A percentile compares a stretch with the other conserved stretches of the same genome.
Evolutionary conservation across 2,113 vertebrate genomes (phyloP).

Genomic region (Myiopsitta monachus): DNA sequence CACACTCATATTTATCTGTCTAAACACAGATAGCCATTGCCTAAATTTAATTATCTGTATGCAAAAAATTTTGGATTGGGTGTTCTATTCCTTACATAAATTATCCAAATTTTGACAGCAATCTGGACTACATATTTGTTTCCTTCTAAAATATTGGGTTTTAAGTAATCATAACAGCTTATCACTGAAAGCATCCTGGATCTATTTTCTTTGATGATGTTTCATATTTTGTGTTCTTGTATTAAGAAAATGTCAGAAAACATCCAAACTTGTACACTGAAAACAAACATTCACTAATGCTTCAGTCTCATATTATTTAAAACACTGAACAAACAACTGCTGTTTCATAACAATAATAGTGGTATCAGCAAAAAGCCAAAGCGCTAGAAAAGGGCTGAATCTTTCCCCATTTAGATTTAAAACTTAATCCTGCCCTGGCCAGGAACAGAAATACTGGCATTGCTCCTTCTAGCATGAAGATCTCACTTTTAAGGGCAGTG

Average conservation of each 20-base stretch:
- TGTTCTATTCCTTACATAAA: constrained; percentile 18
- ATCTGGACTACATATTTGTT: constrained; percentile 44
- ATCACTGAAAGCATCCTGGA: constrained; percentile 36
- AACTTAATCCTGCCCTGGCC: not conserved
- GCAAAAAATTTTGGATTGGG: not conserved
- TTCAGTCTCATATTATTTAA: constrained; percentile 6
- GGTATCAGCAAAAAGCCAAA: constrained; percentile 1
- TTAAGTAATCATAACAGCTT: constrained; percentile 43
- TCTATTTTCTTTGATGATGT: constrained; percentile 13
- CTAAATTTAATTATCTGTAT: constrained; percentile 9
- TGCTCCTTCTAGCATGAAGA: constrained; percentile 61
- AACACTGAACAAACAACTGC: constrained; percentile 31
- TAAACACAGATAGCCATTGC: not conserved
- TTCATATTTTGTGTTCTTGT: not conserved
- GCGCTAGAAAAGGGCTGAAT: not conserved
- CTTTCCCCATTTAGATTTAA: constrained; percentile 27
- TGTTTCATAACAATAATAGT: not conserved
- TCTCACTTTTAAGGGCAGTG: constrained; percentile 39
- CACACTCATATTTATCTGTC: not conserved
- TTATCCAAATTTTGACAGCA: constrained; percentile 53
- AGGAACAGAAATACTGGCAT: constrained; percentile 37
- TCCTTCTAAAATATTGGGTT: constrained; percentile 42
- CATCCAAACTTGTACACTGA: not conserved
- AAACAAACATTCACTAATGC: constrained; percentile 20
- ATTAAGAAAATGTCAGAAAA: constrained; percentile 47